Evolutionary conservation across 2,888 invertebrate genomes (phyloP).

Genomic region (Rutpela maculata): DNA sequence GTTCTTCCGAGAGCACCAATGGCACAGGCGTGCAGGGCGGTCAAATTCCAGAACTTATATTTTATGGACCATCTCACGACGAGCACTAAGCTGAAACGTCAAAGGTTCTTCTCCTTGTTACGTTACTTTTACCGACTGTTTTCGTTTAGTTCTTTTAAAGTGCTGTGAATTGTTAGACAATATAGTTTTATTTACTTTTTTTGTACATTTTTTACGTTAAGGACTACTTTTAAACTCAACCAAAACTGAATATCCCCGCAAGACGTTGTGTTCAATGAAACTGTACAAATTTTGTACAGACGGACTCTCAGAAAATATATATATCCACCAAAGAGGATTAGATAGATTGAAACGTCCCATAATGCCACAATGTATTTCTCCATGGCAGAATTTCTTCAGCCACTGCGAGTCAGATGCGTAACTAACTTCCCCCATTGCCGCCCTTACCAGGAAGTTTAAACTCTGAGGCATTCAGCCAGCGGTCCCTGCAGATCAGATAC

Average conservation of each 20-base stretch:
- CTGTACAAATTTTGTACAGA: conserved; percentile 18
- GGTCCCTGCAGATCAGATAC: too few species aligned
- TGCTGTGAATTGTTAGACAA: conserved; percentile 61
- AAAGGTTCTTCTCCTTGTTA: conserved; percentile 36
- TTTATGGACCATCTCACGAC: conserved; percentile 88
- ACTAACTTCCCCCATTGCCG: too few species aligned
- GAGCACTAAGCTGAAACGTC: conserved; percentile 61
- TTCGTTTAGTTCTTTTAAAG: conserved; percentile 54
- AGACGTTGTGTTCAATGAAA: conserved; percentile 60
- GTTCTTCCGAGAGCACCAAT: conserved; percentile 97
- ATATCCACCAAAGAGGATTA: not conserved
- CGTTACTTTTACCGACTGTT: conserved; percentile 44
- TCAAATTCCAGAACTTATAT: conserved; percentile 97
- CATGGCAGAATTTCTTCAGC: too few species aligned
- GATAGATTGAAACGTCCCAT: too few species aligned
- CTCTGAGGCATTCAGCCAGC: too few species aligned
- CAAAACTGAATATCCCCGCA: conserved; percentile 58
- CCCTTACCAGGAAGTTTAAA: too few species aligned
- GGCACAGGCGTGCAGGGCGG: conserved; percentile 98
- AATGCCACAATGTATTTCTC: too few species aligned
- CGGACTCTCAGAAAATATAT: conserved; percentile 3
- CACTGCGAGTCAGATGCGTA: too few species aligned
- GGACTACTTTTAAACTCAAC: conserved; percentile 24
- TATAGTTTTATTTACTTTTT: conserved; percentile 50
- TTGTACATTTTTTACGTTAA: conserved; percentile 45